A percentile compares a stretch with the other conserved stretches of the same genome.
phyloP scores from a whole-genome alignment of 2,797 vertebrate species.

The Sebastiscus tertius region DNA sequence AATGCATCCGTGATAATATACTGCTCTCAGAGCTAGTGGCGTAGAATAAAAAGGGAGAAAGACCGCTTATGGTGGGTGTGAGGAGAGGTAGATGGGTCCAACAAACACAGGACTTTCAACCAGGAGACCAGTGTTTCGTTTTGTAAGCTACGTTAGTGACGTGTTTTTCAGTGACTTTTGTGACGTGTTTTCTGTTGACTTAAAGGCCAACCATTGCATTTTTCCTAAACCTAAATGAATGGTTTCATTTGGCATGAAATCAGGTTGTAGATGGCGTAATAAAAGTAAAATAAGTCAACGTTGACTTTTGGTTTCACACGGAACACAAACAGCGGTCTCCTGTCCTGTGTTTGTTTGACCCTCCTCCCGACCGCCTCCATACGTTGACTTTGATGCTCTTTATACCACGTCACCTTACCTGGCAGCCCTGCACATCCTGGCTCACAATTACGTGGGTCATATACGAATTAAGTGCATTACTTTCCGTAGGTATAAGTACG shows the following conservation, averaged over 20 bases:
- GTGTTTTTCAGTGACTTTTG: too few species aligned
- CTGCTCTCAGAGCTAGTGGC: too few species aligned
- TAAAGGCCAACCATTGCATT: not conserved
- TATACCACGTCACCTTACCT: not conserved
- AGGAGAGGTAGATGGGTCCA: not conserved
- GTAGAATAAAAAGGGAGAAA: too few species aligned
- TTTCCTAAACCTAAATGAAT: not conserved
- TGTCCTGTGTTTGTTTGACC: too few species aligned
- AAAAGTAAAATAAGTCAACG: not conserved
- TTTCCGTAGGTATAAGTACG: not conserved
- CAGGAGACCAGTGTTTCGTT: not conserved
- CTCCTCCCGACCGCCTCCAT: not conserved
- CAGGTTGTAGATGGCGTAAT: fast-evolving
- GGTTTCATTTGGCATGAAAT: not conserved
- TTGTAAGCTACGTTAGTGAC: not conserved
- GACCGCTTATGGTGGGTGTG: too few species aligned
- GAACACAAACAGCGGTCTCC: too few species aligned
- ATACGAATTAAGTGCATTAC: not conserved
- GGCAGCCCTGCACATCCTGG: not conserved
- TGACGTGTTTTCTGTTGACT: not conserved
- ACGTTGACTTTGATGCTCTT: not conserved
- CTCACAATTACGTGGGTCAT: not conserved
- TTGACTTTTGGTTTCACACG: not conserved
- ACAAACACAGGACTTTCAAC: not conserved
- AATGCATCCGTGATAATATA: not conserved